Conservation (phyloP, 2,888 invertebrate genomes). For the Papilio gigon region DNA sequence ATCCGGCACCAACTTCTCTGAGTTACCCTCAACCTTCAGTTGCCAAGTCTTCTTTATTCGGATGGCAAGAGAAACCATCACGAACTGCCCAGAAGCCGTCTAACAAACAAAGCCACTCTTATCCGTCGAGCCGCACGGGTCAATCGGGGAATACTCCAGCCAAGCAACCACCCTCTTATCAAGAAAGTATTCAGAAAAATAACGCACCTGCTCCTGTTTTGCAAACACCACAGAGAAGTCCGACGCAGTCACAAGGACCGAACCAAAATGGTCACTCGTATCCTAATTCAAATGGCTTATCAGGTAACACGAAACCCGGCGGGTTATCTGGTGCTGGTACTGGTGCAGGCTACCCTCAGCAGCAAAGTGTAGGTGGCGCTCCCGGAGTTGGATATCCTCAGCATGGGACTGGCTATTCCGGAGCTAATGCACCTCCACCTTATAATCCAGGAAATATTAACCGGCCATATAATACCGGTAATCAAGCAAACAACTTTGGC, state of each 20-base stretch:
- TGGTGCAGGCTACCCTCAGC: slow-evolving; percentile 57
- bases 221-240: slow-evolving; percentile 48
- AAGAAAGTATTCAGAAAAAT: slow-evolving; percentile 68
- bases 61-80: slow-evolving; percentile 72
- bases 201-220: slow-evolving; percentile 55
- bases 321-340: slow-evolving; percentile 55
- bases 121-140: slow-evolving; percentile 71
- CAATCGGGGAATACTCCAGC: slow-evolving; percentile 63
- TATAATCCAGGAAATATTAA: slow-evolving; percentile 53
- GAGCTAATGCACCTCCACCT: slow-evolving; percentile 59
- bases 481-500: slow-evolving; percentile 56
- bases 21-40: slow-evolving; percentile 66
- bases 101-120: slow-evolving; percentile 61
- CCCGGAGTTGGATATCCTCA: slow-evolving; percentile 45
- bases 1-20: slow-evolving; percentile 71
- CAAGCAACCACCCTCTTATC: slow-evolving; percentile 59
- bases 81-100: slow-evolving; percentile 59
- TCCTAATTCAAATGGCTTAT: slow-evolving; percentile 67
- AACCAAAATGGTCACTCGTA: slow-evolving; percentile 61
- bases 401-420: slow-evolving; percentile 54
- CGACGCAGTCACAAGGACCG: slow-evolving; percentile 36
- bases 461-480: slow-evolving; percentile 48
- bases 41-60: slow-evolving; percentile 63
- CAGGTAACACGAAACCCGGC: slow-evolving; percentile 58
- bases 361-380: slow-evolving; percentile 40